Evolutionary conservation across 1,140 invertebrate species (phyloP).

Genomic region (Tetragonula clypearis): DNA sequence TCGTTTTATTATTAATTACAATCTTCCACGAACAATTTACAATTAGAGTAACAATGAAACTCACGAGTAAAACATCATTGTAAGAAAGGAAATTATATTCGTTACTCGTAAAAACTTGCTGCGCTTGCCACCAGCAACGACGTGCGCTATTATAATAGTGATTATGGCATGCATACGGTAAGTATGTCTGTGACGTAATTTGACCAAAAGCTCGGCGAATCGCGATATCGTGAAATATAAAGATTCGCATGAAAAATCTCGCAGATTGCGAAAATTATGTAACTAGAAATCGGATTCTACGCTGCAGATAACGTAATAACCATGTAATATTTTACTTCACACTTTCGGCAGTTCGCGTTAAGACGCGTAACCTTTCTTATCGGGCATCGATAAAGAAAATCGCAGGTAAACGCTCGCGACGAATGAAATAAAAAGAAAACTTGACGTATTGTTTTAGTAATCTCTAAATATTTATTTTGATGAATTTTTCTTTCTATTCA

Average conservation of each 20-base stretch:
- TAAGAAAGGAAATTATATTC: background rate
- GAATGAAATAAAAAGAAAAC: slow-evolving; percentile 8
- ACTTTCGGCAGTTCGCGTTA: too few relatives aligned
- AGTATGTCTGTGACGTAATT: background rate
- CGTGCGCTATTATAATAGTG: background rate
- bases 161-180: background rate
- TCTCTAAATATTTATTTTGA: slow-evolving; percentile 2
- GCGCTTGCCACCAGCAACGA: background rate
- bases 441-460: background rate
- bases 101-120: background rate
- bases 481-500: background rate
- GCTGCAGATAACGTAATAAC: too few relatives aligned
- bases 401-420: too few relatives aligned
- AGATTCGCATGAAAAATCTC: background rate
- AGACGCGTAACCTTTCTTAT: too few relatives aligned
- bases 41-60: too few relatives aligned
- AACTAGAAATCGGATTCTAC: too few relatives aligned
- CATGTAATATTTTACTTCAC: too few relatives aligned
- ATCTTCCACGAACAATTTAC: too few relatives aligned
- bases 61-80: too few relatives aligned
- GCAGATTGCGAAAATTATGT: too few relatives aligned
- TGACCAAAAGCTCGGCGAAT: background rate
- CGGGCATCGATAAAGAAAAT: too few relatives aligned
- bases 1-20: too few relatives aligned
- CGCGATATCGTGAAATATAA: background rate